Percentiles rank a stretch among this genome's conserved stretches.
Conservation (phyloP, 1,140 invertebrate genomes). For the Sarcophaga peregrina region DNA sequence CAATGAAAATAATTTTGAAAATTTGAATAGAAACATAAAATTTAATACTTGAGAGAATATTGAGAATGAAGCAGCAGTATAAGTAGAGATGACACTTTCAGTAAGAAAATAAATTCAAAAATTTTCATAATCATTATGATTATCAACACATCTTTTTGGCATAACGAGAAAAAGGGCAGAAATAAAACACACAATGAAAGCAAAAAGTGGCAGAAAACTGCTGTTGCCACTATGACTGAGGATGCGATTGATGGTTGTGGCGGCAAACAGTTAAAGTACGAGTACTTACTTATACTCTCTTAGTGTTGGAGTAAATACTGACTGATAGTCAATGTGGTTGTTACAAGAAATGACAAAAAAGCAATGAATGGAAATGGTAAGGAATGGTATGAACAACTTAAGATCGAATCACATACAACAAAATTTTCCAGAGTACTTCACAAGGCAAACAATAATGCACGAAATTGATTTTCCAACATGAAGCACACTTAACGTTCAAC, state of each 20-base stretch:
- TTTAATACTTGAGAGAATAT: neutral
- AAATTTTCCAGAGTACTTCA: conserved; percentile 65
- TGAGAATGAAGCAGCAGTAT: neutral
- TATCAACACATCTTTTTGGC: neutral
- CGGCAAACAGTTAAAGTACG: too few species aligned
- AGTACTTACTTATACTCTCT: too few species aligned
- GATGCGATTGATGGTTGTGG: too few species aligned
- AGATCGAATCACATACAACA: conserved; percentile 27
- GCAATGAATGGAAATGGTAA: neutral
- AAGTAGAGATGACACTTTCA: neutral
- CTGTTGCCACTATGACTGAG: too few species aligned
- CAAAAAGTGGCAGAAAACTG: too few species aligned
- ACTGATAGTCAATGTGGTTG: neutral
- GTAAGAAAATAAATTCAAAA: conserved; percentile 10
- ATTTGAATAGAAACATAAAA: neutral
- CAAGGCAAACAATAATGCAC: conserved; percentile 65
- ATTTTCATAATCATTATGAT: conserved; percentile 17
- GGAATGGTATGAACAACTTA: neutral
- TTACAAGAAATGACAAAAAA: neutral
- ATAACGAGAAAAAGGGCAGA: too few species aligned
- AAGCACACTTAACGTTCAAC: conserved; percentile 47
- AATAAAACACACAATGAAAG: too few species aligned
- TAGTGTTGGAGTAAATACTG: too few species aligned
- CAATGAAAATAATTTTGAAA: neutral
- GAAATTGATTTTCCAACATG: conserved; percentile 64